Base-by-base conservation (phyloP, 1,140 invertebrate species). In the Manduca sexta region DNA sequence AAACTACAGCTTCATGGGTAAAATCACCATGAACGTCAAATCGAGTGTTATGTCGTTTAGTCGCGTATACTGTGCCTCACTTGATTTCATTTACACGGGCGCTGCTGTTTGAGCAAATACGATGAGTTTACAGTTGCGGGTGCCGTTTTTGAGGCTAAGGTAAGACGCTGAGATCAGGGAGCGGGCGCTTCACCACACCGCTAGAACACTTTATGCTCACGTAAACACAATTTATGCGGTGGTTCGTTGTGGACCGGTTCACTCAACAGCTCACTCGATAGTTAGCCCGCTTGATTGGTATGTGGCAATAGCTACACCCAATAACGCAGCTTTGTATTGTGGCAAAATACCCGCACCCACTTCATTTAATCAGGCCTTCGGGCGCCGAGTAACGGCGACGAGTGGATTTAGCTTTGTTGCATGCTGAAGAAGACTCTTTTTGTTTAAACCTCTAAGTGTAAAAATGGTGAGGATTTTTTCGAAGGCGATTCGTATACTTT, bases 151-250 rank as follows among this genome's bases (percentile, higher is more conserved):
- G 21, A 26, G 21, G 21, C 8, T 5, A 26, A 26, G 4, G 21
- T 26, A 26, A 26, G 21, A 26, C 21, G 8, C 21, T 26, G 21
- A 26, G 21, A 26, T 3, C 21, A 3, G 21, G n/a, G n/a, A n/a
- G n/a, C n/a, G n/a, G n/a, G n/a, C n/a, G 21, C 21, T 26, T 26
- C 38, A 17, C n/a, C 7, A 18, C 38, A 17, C 16, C n/a, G 2
- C 34, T 5, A 10, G 29, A 29, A 29, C 29, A 43, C 33, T 49
- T 44, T 5, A 29, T 10, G 39, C 39, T 38, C 30, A 29, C 41
- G 14, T 50, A 38, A 38, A 50, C 48, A 50, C 41, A 50, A 50
- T 50, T 44, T 34, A 44, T 50, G 41, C 34, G 17, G 30, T 29
- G 39, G 17, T 14, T 42, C 30, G 29, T 30, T 49, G 38, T 41